These are phyloP conservation scores for Xenentodon cancila DNA, from an alignment of 2,797 vertebrate genomes.

Conservation along the genomic window DNA sequence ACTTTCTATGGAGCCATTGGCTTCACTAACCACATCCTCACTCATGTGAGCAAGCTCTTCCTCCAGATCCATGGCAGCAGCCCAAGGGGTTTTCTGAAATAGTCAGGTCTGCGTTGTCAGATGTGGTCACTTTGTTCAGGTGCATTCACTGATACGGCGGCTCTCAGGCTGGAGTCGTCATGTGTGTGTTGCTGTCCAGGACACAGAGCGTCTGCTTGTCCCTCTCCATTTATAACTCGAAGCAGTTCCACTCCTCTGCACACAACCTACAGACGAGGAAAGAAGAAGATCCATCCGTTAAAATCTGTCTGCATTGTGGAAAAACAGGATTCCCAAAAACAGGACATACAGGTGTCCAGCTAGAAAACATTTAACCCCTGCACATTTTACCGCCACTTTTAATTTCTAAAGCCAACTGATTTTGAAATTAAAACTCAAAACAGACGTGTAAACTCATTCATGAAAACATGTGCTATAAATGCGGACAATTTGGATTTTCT, in stretches of 20 bases:
- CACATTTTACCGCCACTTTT: constrained; percentile 15
- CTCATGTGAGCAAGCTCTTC: constrained; percentile 74
- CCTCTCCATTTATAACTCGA: constrained; percentile 76
- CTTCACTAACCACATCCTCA: constrained; percentile 69
- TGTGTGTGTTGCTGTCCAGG: constrained; percentile 55
- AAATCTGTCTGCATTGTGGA: constrained; percentile 14
- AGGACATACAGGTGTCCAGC: constrained; percentile 3
- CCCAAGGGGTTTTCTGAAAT: constrained; percentile 60
- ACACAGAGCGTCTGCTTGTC: constrained; percentile 60
- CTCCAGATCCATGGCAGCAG: constrained; percentile 83
- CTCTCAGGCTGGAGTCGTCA: constrained; percentile 67
- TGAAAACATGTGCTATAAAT: neutral
- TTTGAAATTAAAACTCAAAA: neutral
- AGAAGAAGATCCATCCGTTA: constrained; percentile 12
- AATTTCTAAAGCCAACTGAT: neutral
- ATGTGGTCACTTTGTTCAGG: constrained; percentile 60
- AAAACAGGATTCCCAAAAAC: constrained; percentile 17
- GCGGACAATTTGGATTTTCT: neutral
- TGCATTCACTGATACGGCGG: constrained; percentile 77
- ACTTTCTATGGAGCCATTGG: constrained; percentile 69
- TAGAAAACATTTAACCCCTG: neutral
- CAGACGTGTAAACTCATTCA: neutral
- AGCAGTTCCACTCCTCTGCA: constrained; percentile 45
- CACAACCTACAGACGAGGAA: constrained; percentile 43
- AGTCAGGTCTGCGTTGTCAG: constrained; percentile 69